Conservation (phyloP, 2,797 vertebrate species). For the Heliangelus exortis region DNA sequence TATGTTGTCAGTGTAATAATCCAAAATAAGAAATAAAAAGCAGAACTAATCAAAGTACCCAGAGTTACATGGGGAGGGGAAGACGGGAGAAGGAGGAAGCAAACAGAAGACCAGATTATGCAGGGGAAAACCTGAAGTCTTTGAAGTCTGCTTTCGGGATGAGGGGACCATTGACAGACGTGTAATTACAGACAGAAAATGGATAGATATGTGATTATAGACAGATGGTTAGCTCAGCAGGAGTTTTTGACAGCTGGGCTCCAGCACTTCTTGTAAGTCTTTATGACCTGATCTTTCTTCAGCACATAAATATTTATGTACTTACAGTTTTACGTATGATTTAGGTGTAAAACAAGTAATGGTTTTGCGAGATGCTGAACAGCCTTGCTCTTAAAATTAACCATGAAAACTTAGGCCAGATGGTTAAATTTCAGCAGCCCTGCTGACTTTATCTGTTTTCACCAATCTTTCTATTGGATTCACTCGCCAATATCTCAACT, state of each 20-base stretch:
- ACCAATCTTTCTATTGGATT: background rate
- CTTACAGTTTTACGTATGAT: constrained; percentile 23
- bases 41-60: background rate
- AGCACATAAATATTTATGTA: constrained; percentile 55
- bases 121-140: constrained; percentile 17
- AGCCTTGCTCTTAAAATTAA: constrained; percentile 33
- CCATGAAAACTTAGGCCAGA: constrained; percentile 2
- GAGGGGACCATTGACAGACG: constrained; percentile 19
- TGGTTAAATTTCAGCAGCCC: constrained; percentile 1
- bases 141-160: constrained; percentile 23
- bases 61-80: background rate
- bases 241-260: constrained; percentile 64
- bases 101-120: background rate
- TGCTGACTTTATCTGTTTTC: background rate
- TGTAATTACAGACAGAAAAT: constrained; percentile 48
- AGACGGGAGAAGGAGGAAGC: background rate
- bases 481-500: background rate
- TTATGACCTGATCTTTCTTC: constrained; percentile 58
- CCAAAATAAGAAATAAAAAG: background rate
- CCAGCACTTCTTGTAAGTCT: constrained; percentile 28
- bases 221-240: constrained; percentile 40
- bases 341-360: constrained; percentile 42
- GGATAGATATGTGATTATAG: constrained; percentile 54
- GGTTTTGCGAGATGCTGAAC: constrained; percentile 16
- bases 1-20: background rate